Percentiles rank a stretch among this genome's conserved stretches.
Conservation (phyloP, 2,888 invertebrate genomes). For the Dimorphilus gyrociliatus region DNA sequence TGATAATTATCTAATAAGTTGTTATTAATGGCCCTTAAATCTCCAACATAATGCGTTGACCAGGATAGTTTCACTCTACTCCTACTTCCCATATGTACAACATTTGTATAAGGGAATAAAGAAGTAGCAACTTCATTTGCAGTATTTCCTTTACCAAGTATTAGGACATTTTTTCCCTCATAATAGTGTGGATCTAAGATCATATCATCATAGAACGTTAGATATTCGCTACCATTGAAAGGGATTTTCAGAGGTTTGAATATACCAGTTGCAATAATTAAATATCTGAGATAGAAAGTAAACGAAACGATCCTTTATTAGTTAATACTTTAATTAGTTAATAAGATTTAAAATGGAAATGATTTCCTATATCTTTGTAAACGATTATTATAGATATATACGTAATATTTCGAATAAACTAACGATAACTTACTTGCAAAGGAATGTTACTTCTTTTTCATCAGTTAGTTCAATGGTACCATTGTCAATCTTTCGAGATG, state of each 20-base stretch:
- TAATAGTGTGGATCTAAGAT: constrained; percentile 31
- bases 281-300: constrained; percentile 26
- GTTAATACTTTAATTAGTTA: too few species aligned
- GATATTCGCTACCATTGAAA: constrained; percentile 27
- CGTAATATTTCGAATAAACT: background rate
- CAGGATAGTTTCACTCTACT: constrained; percentile 29
- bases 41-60: constrained; percentile 35
- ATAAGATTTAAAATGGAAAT: too few species aligned
- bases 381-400: constrained; percentile 5
- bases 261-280: constrained; percentile 37
- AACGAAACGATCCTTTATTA: too few species aligned
- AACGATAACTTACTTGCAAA: too few species aligned
- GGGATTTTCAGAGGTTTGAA: constrained; percentile 26
- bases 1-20: constrained; percentile 24
- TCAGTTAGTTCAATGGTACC: too few species aligned
- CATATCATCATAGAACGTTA: constrained; percentile 32
- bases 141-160: constrained; percentile 34
- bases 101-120: constrained; percentile 28
- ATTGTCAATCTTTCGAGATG: background rate
- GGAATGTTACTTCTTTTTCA: too few species aligned
- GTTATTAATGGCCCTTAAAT: constrained; percentile 26
- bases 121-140: constrained; percentile 31
- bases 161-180: constrained; percentile 38
- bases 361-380: too few species aligned
- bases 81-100: constrained; percentile 28